A percentile compares a stretch with the other conserved stretches of the same genome.
phyloP scores from a whole-genome alignment of 2,797 vertebrate species.

The Vipera latastei region DNA sequence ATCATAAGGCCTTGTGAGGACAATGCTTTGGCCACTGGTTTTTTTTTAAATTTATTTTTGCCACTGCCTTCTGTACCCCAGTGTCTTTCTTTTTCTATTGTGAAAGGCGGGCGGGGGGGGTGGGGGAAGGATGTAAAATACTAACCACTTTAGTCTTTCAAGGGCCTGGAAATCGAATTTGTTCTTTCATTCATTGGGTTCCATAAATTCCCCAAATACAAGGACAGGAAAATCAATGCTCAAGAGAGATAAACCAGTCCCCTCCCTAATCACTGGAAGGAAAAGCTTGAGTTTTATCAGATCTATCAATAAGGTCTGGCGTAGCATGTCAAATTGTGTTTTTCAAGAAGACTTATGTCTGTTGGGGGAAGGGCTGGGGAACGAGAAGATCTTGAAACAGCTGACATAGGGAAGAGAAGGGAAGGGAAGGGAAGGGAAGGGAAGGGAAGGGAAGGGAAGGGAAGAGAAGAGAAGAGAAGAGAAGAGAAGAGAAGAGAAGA shows the following conservation, averaged over 20 bases:
- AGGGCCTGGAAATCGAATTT: constrained; percentile 45
- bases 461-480: too few relatives aligned
- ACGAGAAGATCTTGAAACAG: constrained; percentile 24
- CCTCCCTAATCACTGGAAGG: constrained; percentile 15
- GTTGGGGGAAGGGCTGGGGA: neutral
- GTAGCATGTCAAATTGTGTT: constrained; percentile 39
- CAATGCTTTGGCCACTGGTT: neutral
- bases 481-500: too few relatives aligned
- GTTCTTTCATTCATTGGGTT: constrained; percentile 40
- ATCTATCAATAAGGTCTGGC: neutral
- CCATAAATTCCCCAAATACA: constrained; percentile 58
- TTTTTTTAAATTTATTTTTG: neutral
- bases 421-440: too few relatives aligned
- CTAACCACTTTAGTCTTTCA: constrained; percentile 50
- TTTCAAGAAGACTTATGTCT: constrained; percentile 3
- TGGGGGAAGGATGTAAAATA: constrained; percentile 31
- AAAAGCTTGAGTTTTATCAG: constrained; percentile 30
- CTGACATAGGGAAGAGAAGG: neutral
- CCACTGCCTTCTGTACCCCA: constrained; percentile 18
- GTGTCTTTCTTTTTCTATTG: constrained; percentile 7
- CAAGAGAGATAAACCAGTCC: constrained; percentile 49
- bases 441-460: neutral
- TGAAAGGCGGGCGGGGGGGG: neutral
- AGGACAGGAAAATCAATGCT: constrained; percentile 63
- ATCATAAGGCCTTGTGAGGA: neutral